Evolutionary conservation across 1,140 invertebrate genomes (phyloP).

Genomic region (Drosophila arizonae): DNA sequence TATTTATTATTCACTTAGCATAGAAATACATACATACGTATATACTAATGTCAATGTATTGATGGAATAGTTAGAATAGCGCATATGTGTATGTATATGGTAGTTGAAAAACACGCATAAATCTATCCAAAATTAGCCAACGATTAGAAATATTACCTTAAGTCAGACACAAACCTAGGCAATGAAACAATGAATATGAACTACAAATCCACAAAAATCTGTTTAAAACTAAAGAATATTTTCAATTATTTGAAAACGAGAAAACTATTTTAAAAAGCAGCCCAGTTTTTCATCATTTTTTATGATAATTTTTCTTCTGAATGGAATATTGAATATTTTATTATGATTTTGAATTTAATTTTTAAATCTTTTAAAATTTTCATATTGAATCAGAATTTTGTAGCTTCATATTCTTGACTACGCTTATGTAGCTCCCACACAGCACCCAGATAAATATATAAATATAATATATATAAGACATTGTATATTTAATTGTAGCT

Average conservation of each 20-base stretch:
- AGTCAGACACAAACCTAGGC: constrained; percentile 44
- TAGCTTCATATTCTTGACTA: constrained; percentile 8
- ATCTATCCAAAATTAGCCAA: constrained; percentile 80
- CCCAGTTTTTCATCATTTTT: too few relatives aligned
- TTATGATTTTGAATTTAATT: neutral
- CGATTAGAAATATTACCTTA: constrained; percentile 49
- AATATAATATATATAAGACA: constrained; percentile 28
- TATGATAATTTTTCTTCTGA: too few relatives aligned
- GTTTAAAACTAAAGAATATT: neutral
- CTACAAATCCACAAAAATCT: neutral
- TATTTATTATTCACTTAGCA: constrained; percentile 46
- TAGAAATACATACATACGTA: constrained; percentile 9
- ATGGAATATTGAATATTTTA: too few relatives aligned
- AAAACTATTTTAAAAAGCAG: too few relatives aligned
- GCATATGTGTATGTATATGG: constrained; percentile 40
- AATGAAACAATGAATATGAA: constrained; percentile 30
- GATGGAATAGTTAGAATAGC: constrained; percentile 27
- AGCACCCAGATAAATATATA: constrained; percentile 48
- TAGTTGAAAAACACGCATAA: constrained; percentile 82
- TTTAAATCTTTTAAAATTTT: neutral
- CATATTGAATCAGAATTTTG: neutral
- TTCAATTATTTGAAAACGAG: too few relatives aligned
- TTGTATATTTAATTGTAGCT: constrained; percentile 41
- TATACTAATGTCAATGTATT: neutral
- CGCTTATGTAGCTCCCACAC: constrained; percentile 24